A percentile compares a stretch with the other conserved stretches of the same genome.
Evolutionary conservation across 2,797 vertebrate species (phyloP).

Genomic region (Tinamus major): DNA sequence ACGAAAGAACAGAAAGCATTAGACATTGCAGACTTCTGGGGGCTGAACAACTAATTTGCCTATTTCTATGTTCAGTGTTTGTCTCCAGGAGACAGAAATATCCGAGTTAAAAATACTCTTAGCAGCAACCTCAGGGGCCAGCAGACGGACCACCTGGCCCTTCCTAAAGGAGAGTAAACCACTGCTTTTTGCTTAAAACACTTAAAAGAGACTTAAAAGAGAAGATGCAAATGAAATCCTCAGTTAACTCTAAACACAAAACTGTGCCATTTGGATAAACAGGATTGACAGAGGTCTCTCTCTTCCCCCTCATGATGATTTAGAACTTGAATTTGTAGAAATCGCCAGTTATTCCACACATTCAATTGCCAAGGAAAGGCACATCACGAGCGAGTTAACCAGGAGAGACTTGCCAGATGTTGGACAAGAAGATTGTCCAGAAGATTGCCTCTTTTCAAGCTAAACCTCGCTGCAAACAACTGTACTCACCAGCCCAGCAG

Average conservation of each 20-base stretch:
- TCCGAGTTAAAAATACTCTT: background rate
- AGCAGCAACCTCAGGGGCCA: fast-evolving
- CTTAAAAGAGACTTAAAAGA: background rate
- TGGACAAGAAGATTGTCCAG: background rate
- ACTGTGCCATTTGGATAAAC: background rate
- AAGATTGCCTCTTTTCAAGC: background rate
- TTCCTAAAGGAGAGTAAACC: background rate
- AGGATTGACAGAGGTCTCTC: fast-evolving
- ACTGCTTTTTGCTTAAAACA: background rate
- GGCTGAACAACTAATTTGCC: background rate
- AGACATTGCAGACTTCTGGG: background rate
- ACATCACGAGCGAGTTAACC: background rate
- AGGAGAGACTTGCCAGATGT: background rate
- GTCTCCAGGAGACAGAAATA: background rate
- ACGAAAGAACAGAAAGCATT: background rate
- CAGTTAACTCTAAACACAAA: background rate
- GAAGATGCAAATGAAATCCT: background rate
- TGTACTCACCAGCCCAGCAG: background rate
- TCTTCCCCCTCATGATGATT: background rate
- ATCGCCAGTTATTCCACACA: background rate
- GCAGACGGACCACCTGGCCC: background rate
- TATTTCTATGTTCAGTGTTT: background rate
- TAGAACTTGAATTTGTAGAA: background rate
- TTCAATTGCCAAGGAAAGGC: background rate
- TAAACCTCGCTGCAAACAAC: background rate